A percentile compares a stretch with the other conserved stretches of the same genome.
Evolutionary conservation across 2,888 invertebrate genomes (phyloP).

Genomic region (Euplexia lucipara): DNA sequence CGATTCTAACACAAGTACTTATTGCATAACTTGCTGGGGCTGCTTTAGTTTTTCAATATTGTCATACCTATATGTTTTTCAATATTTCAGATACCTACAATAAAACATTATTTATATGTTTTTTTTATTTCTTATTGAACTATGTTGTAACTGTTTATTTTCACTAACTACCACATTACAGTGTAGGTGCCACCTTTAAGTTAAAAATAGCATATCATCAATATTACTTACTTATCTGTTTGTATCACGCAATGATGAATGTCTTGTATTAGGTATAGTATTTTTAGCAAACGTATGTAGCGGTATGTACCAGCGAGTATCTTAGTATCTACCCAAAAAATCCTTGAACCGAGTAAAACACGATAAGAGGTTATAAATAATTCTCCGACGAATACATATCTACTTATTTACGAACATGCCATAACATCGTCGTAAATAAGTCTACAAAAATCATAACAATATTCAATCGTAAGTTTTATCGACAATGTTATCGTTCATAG

Average conservation of each 20-base stretch:
- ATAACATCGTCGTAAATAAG: constrained; percentile 27
- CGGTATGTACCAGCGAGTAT: too few relatives aligned
- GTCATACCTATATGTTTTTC: too few relatives aligned
- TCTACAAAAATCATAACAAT: constrained; percentile 23
- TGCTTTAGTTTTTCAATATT: too few relatives aligned
- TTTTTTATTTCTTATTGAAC: too few relatives aligned
- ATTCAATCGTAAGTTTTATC: constrained; percentile 37
- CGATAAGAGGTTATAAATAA: constrained; percentile 13
- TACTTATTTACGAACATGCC: not conserved
- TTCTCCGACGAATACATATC: not conserved
- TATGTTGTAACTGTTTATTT: constrained; percentile 10
- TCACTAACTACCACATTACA: not conserved
- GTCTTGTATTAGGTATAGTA: not conserved
- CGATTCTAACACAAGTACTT: too few relatives aligned
- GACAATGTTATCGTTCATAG: constrained; percentile 35
- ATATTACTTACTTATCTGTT: not conserved
- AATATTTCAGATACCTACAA: too few relatives aligned
- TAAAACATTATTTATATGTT: too few relatives aligned
- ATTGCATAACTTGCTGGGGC: too few relatives aligned
- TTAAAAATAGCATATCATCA: constrained; percentile 4
- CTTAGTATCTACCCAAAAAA: not conserved
- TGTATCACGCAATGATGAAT: constrained; percentile 3
- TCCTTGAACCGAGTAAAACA: constrained; percentile 3
- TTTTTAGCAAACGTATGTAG: too few relatives aligned
- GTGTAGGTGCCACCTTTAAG: not conserved